These are phyloP conservation scores for Columba guinea DNA, from an alignment of 2,797 vertebrate genomes.

Conservation along the genomic window DNA sequence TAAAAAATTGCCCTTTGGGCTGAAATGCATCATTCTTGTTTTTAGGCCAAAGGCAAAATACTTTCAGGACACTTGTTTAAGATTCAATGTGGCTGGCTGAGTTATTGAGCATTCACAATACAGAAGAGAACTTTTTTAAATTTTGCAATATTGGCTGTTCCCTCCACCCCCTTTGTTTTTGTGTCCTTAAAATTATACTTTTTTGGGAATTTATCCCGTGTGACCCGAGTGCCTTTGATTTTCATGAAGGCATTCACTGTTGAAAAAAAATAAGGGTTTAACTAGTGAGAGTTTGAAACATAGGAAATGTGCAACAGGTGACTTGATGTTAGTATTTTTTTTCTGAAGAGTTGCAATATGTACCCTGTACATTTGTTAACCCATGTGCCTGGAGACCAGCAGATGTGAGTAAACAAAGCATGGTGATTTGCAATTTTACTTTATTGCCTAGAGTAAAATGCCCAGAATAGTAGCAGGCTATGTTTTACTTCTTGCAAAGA, in stretches of 20 bases:
- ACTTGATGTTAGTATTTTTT: background rate
- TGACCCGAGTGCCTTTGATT: background rate
- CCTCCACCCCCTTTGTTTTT: background rate
- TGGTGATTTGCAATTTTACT: background rate
- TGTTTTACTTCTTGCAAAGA: background rate
- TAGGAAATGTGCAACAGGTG: background rate
- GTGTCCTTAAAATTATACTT: background rate
- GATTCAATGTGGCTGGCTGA: background rate
- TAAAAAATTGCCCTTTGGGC: background rate
- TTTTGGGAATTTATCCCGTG: background rate
- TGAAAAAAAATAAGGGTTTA: background rate
- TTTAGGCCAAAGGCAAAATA: conserved; percentile 60
- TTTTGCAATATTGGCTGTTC: background rate
- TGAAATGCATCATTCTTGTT: conserved; percentile 39
- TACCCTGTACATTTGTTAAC: background rate
- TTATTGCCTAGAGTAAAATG: background rate
- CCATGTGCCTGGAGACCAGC: background rate
- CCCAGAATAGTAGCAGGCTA: background rate
- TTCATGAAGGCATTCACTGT: background rate
- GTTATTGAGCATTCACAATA: background rate
- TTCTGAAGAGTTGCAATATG: background rate
- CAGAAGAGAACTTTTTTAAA: background rate
- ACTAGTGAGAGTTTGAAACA: background rate
- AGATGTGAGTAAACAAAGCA: background rate
- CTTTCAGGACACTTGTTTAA: conserved; percentile 48